Evolutionary conservation across 2,113 vertebrate genomes (phyloP).

Genomic region (Atrichornis clamosus): DNA sequence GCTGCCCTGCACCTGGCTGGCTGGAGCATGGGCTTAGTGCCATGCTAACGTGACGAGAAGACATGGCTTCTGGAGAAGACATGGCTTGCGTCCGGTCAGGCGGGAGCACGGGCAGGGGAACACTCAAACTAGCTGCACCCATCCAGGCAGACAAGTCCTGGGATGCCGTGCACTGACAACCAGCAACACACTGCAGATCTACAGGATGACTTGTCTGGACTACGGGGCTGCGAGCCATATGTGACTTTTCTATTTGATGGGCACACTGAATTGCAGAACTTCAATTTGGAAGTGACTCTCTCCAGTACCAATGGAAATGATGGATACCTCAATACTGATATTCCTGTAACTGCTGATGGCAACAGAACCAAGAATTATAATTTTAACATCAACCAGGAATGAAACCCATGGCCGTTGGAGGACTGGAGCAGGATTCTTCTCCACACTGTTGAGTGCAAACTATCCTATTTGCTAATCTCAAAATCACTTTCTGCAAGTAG

Average conservation of each 20-base stretch:
- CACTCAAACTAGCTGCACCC: neutral
- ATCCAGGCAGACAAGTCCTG: neutral
- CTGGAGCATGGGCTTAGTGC: neutral
- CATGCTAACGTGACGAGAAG: neutral
- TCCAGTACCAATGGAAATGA: neutral
- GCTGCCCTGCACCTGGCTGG: neutral
- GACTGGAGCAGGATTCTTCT: neutral
- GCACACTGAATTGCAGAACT: neutral
- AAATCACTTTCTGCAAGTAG: neutral
- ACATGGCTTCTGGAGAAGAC: neutral
- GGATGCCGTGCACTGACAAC: neutral
- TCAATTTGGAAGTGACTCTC: neutral
- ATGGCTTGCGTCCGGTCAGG: neutral
- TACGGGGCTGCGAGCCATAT: neutral
- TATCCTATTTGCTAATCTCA: neutral
- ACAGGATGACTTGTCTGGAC: neutral
- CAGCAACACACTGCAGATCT: neutral
- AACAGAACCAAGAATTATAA: neutral
- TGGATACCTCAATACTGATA: fast-evolving
- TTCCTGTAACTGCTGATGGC: neutral
- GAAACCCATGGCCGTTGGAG: neutral
- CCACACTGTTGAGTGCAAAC: neutral
- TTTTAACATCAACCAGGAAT: neutral
- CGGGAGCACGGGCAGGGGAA: neutral
- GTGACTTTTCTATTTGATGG: neutral